Conservation (phyloP, 2,113 vertebrate species). For the Nothocercus julius region DNA sequence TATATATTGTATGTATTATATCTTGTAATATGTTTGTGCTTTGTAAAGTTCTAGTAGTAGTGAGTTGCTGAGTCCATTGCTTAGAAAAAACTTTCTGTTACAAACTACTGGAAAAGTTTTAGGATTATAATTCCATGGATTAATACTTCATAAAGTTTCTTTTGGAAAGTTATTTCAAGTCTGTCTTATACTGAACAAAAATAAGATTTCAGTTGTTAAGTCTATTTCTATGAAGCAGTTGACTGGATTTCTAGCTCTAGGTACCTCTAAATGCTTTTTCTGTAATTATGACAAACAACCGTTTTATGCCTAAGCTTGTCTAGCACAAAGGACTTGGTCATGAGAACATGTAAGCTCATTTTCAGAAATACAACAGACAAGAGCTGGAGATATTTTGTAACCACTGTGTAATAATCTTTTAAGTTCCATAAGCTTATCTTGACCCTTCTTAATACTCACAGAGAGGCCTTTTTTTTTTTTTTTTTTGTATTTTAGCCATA, state of each 20-base stretch:
- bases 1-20: neutral
- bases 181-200: neutral
- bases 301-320: neutral
- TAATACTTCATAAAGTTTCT: neutral
- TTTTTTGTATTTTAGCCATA: neutral
- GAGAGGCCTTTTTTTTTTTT: slow-evolving; percentile 8
- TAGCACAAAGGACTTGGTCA: neutral
- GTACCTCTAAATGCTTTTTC: neutral
- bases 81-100: neutral
- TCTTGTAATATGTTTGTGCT: neutral
- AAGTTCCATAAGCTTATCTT: slow-evolving; percentile 43
- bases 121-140: neutral
- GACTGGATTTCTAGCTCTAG: neutral
- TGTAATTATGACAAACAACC: neutral
- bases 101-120: neutral
- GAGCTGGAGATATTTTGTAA: slow-evolving; percentile 15
- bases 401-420: slow-evolving; percentile 48
- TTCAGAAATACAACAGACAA: neutral
- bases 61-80: neutral
- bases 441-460: neutral
- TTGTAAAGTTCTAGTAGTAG: neutral
- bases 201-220: neutral
- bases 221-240: neutral
- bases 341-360: slow-evolving; percentile 20
- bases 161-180: neutral